phyloP scores from a whole-genome alignment of 30 jellyfish, hydroid and myxozoan species.

The Kudoa iwatai region DNA sequence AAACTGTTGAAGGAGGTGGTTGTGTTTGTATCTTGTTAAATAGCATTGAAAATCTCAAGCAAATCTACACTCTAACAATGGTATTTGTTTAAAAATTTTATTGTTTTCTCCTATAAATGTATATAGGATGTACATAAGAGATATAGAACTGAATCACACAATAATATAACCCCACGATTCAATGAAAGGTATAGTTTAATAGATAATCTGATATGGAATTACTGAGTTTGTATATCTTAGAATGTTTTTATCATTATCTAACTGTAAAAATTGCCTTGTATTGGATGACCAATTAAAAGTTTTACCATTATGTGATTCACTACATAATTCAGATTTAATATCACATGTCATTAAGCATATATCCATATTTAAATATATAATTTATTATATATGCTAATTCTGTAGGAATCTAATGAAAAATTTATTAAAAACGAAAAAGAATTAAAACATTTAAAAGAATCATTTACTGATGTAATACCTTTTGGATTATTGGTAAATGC shows the following conservation, averaged over 20 bases:
- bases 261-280: slow-evolving; percentile 42
- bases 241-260: slow-evolving; percentile 21
- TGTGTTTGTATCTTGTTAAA: slow-evolving; percentile 31
- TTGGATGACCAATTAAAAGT: slow-evolving; percentile 50
- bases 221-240: slow-evolving; percentile 4
- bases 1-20: slow-evolving; percentile 96
- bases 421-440: slow-evolving; percentile 20
- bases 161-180: too few species aligned
- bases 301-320: slow-evolving; percentile 39
- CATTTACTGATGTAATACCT: slow-evolving; percentile 72
- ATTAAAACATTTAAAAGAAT: slow-evolving; percentile 30
- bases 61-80: slow-evolving; percentile 70
- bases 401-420: slow-evolving; percentile 10
- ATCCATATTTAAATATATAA: too few species aligned
- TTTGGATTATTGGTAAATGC: slow-evolving; percentile 30
- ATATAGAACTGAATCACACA: too few species aligned
- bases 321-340: too few species aligned
- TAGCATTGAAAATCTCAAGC: slow-evolving; percentile 24
- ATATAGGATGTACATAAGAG: too few species aligned
- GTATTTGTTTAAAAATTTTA: too few species aligned
- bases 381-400: background rate
- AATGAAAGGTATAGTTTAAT: background rate
- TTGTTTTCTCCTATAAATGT: too few species aligned
- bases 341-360: too few species aligned
- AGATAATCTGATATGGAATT: background rate